Percentiles rank a stretch among this genome's conserved stretches.
phyloP scores from a whole-genome alignment of 2,888 invertebrate species.

The Dryocosmus kuriphilus region DNA sequence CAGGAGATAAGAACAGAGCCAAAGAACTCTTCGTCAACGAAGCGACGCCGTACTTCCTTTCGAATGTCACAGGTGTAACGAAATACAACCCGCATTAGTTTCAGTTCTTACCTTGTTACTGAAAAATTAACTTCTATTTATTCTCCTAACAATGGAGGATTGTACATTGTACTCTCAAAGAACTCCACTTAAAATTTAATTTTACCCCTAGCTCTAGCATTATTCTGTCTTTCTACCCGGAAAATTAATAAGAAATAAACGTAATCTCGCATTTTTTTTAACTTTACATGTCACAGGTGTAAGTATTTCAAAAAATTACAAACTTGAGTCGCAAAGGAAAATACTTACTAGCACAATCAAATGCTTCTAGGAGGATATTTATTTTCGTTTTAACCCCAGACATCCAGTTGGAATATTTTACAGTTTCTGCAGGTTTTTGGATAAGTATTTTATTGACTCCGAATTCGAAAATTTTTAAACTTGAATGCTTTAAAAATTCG shows the following conservation, averaged over 20 bases:
- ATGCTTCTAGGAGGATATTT: no score
- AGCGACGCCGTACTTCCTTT: constrained; percentile 55
- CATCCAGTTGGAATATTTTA: no score
- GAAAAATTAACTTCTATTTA: not conserved
- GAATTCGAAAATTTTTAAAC: no score
- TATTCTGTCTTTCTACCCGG: not conserved
- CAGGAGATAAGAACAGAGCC: constrained; percentile 52
- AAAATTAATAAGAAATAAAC: no score
- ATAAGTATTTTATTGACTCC: no score
- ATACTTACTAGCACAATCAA: not conserved
- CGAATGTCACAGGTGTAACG: constrained; percentile 47
- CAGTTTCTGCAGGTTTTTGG: no score
- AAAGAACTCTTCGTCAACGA: constrained; percentile 54
- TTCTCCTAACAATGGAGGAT: not conserved
- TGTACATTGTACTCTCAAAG: not conserved
- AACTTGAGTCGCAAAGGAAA: not conserved
- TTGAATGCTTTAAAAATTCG: no score
- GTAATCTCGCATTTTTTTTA: no score
- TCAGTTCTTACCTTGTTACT: not conserved
- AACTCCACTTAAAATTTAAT: not conserved
- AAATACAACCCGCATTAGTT: constrained; percentile 11
- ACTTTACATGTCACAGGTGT: no score
- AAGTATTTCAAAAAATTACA: no score
- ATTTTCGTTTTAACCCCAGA: no score
- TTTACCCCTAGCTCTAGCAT: not conserved